Evolutionary conservation across 2,797 vertebrate species (phyloP).

Genomic region (Betta splendens): DNA sequence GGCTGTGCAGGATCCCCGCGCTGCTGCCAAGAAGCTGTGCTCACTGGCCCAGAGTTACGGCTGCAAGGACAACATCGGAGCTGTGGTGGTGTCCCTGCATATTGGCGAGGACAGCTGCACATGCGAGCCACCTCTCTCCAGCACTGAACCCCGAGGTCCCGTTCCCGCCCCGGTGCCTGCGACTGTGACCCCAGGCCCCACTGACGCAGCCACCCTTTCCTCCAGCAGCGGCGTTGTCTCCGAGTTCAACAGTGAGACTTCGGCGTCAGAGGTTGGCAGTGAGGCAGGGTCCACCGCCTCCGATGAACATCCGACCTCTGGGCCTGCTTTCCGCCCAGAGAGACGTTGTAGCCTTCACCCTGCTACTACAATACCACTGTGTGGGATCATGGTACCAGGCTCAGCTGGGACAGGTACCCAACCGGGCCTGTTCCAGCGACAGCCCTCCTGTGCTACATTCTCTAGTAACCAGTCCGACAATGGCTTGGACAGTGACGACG

Average conservation of each 20-base stretch:
- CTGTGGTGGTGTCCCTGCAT: constrained; percentile 88
- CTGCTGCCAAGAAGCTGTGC: constrained; percentile 95
- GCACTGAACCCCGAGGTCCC: constrained; percentile 75
- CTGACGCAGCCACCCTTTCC: constrained; percentile 85
- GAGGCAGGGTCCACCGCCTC: constrained; percentile 96
- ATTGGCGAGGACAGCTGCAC: constrained; percentile 91
- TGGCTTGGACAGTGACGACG: constrained; percentile 95
- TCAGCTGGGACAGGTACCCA: constrained; percentile 53
- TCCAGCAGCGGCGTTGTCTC: constrained; percentile 91
- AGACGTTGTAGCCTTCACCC: constrained; percentile 93
- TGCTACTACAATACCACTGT: constrained; percentile 65
- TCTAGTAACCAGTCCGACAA: constrained; percentile 97
- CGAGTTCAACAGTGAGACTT: constrained; percentile 93
- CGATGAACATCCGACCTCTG: constrained; percentile 86
- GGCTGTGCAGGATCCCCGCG: constrained; percentile 86
- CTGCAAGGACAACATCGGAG: constrained; percentile 94
- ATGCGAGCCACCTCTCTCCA: constrained; percentile 83
- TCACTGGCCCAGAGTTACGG: constrained; percentile 96
- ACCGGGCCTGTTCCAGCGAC: constrained; percentile 88
- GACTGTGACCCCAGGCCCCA: constrained; percentile 65
- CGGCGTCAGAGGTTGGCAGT: constrained; percentile 93
- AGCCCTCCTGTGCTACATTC: constrained; percentile 91
- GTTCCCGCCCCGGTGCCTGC: constrained; percentile 60
- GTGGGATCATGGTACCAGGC: constrained; percentile 70
- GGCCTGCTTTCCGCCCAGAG: constrained; percentile 83